Conservation (phyloP, 2,797 vertebrate species). For the Catharus ustulatus region DNA sequence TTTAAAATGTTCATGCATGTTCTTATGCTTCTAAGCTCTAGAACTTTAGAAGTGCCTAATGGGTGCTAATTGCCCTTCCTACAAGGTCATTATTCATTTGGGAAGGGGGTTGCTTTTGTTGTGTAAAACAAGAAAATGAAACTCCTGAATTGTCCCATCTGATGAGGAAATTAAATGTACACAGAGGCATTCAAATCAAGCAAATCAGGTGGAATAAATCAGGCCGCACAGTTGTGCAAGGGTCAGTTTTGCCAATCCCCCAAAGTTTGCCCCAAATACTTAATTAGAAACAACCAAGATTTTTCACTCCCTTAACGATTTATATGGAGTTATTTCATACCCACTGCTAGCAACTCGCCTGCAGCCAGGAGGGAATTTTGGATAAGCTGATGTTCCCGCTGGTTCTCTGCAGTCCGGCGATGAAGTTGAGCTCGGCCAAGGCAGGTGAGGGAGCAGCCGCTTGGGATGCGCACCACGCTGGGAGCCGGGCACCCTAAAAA, state of each 20-base stretch:
- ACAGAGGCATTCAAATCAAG: background rate
- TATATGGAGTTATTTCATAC: background rate
- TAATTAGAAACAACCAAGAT: background rate
- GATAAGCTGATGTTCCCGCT: background rate
- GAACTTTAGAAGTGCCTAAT: background rate
- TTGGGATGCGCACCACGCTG: background rate
- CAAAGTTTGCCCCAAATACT: background rate
- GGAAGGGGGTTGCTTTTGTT: background rate
- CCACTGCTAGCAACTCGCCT: background rate
- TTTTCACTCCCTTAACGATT: background rate
- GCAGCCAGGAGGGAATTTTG: fast-evolving
- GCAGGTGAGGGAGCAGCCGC: background rate
- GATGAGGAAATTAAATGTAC: background rate
- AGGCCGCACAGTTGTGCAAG: fast-evolving
- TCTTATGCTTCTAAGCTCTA: background rate
- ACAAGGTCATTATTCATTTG: background rate
- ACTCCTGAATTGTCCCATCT: background rate
- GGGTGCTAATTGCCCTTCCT: background rate
- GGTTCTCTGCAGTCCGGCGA: fast-evolving
- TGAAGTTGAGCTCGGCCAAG: fast-evolving
- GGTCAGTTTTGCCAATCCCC: background rate
- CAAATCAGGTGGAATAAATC: background rate
- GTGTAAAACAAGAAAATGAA: background rate
- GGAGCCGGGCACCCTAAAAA: background rate
- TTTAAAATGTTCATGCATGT: background rate